phyloP scores from a whole-genome alignment of 2,888 invertebrate species.

The Eupithecia dodoneata region DNA sequence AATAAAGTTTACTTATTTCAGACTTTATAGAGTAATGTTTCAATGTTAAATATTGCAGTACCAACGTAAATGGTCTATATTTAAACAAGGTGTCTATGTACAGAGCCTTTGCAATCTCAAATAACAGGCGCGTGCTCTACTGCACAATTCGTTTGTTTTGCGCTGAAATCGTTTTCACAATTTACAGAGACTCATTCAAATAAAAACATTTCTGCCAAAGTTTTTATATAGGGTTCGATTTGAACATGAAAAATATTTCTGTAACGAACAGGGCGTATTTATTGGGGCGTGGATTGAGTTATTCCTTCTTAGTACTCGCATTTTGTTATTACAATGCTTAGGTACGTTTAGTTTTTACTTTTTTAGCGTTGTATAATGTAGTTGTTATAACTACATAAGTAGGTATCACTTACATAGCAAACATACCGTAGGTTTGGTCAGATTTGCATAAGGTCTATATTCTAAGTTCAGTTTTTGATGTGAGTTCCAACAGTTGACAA shows the following conservation, averaged over 20 bases:
- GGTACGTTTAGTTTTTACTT: background rate
- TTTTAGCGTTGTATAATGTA: background rate
- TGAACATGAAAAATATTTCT: background rate
- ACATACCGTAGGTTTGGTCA: background rate
- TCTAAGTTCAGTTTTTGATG: background rate
- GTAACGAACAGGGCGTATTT: background rate
- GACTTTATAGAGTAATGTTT: background rate
- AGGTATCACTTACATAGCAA: background rate
- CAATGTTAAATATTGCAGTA: background rate
- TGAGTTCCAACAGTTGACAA: too few species aligned
- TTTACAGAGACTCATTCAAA: background rate
- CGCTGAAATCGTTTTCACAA: background rate
- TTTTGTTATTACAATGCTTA: background rate
- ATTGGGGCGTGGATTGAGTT: background rate
- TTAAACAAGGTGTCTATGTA: background rate
- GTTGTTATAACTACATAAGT: background rate
- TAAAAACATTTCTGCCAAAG: background rate
- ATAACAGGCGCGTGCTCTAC: background rate
- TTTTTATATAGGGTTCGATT: background rate
- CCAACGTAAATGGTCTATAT: background rate
- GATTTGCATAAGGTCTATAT: background rate
- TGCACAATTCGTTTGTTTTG: background rate
- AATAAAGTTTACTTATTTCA: background rate
- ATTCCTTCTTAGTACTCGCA: background rate
- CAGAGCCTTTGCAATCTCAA: background rate